Evolutionary conservation across 2,888 invertebrate genomes (phyloP).

Genomic region (Mechanitis messenoides): DNA sequence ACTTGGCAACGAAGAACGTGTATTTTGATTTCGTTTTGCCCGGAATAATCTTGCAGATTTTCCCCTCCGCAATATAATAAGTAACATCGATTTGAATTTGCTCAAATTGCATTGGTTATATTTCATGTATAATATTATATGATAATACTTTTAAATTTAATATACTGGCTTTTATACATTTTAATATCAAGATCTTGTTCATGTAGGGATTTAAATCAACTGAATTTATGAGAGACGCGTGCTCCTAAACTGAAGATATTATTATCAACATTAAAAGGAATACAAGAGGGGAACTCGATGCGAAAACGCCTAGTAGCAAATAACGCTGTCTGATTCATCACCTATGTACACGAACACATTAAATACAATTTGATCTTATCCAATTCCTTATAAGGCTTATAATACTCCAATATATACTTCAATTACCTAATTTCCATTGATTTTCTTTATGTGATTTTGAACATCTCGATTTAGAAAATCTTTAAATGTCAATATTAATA

Average conservation of each 20-base stretch:
- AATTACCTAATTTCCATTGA: slow-evolving; percentile 13
- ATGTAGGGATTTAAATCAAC: too few relatives aligned
- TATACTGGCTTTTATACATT: too few relatives aligned
- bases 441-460: slow-evolving; percentile 26
- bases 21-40: slow-evolving; percentile 29
- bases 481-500: slow-evolving; percentile 18
- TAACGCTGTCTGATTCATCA: slow-evolving; percentile 21
- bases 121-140: too few relatives aligned
- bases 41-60: slow-evolving; percentile 27
- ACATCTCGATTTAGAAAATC: slow-evolving; percentile 23
- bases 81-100: neutral
- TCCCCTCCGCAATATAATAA: slow-evolving; percentile 14
- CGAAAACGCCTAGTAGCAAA: slow-evolving; percentile 21
- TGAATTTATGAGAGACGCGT: too few relatives aligned
- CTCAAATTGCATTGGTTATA: neutral
- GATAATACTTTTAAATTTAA: too few relatives aligned
- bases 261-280: slow-evolving; percentile 5
- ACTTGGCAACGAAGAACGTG: slow-evolving; percentile 37
- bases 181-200: too few relatives aligned
- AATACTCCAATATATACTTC: neutral
- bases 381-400: neutral
- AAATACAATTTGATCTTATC: slow-evolving; percentile 1
- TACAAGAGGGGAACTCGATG: slow-evolving; percentile 13
- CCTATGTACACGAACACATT: neutral
- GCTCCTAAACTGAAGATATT: too few relatives aligned